Base-by-base conservation (phyloP, 2,113 vertebrate species). In the Catharus minimus region DNA sequence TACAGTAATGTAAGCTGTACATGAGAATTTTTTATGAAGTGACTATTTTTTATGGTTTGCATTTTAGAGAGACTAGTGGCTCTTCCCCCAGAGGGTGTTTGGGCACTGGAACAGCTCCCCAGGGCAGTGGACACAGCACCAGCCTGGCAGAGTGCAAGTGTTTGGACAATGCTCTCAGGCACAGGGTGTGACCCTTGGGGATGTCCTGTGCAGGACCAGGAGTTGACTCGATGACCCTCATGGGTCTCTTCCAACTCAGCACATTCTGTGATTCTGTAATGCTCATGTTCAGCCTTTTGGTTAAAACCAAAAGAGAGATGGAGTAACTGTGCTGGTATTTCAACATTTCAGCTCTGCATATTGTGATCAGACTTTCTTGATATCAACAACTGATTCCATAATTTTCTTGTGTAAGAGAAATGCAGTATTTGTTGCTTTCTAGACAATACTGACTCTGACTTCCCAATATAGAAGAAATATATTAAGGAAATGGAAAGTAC, bases 101-200 rank as follows among this genome's bases (percentile, higher is more conserved):
- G 44, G 17, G 71, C 26, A 8, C 26, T 32, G 44, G 32, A 15
- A 18, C 14, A 58, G 32, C 27, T 5, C 27, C 32, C 17, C 32
- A 58, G 17, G 61, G 9, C 9, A 67, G 9, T 14, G 61, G 2
- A 58, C 32, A 58, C 26, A 58, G 61, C 52, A 20, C 13, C 36
- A 75, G 21, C 13, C 52, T 67, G 44, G 0, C 38, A 44, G 44
- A 52, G 32, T 0, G 32, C 1, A 18, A 26, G 32, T 0, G 0
- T 18, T 67, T 44, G 61, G 36, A 32, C 71, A 58, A 1, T 8
- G 38, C 44, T 52, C 7, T 67, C 36, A 50, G 53, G 2, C 62
- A 58, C 71, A 13, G 4, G 6, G 7, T 10, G 52, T 50, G 26
- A 26, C 44, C 66, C 43, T 2, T 43, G 44, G 17, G 17, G 13